phyloP scores from a whole-genome alignment of 2,797 vertebrate species.

The Syncerus caffer region DNA sequence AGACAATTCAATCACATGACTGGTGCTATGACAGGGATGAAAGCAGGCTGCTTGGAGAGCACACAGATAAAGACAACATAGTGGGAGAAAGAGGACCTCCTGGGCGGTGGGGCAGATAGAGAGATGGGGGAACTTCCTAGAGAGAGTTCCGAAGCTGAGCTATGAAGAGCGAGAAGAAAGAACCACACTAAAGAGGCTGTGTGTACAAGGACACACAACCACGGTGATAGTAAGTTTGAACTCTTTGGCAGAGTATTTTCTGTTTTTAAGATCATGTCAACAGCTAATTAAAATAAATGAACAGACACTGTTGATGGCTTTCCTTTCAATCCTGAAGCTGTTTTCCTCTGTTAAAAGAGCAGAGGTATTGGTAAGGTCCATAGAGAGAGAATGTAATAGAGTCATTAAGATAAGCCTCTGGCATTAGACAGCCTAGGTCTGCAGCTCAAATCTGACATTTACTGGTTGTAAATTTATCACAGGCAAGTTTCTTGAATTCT shows the following conservation, averaged over 20 bases:
- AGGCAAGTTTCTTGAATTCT: background rate
- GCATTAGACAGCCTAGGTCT: background rate
- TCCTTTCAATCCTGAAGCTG: constrained; percentile 1
- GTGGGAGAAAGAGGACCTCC: background rate
- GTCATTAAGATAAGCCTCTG: background rate
- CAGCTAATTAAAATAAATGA: background rate
- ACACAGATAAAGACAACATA: background rate
- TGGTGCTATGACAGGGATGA: background rate
- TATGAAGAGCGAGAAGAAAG: background rate
- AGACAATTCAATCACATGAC: background rate
- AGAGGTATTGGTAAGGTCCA: background rate
- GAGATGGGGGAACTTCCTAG: background rate
- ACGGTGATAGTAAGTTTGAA: background rate
- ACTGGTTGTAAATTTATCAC: background rate
- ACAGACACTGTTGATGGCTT: background rate
- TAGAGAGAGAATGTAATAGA: background rate
- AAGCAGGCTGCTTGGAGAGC: background rate
- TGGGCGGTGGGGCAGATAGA: background rate
- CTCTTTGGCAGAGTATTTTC: background rate
- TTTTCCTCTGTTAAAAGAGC: constrained; percentile 10
- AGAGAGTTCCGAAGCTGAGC: background rate
- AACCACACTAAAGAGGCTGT: background rate
- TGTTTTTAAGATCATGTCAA: background rate
- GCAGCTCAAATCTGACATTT: background rate
- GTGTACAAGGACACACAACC: background rate